Evolutionary conservation across 2,888 invertebrate species (phyloP).

Genomic region (Nomada fabriciana): DNA sequence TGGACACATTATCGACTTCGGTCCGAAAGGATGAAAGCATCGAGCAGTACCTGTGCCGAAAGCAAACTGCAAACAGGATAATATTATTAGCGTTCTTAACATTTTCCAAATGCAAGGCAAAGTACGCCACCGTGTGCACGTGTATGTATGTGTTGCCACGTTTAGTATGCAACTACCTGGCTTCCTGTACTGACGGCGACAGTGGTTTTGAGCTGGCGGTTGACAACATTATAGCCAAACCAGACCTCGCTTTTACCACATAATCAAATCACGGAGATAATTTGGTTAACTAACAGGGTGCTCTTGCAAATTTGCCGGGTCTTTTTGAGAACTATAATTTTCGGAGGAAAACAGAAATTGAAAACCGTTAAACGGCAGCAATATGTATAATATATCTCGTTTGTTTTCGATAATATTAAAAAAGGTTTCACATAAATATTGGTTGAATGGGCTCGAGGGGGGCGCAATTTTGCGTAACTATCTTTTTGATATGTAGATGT

Average conservation of each 20-base stretch:
- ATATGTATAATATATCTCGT: too few relatives aligned
- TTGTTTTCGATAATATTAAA: too few relatives aligned
- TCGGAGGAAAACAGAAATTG: too few relatives aligned
- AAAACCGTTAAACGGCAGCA: too few relatives aligned
- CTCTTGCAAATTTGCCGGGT: background rate
- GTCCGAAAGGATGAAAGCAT: background rate
- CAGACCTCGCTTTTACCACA: background rate
- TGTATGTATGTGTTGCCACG: background rate
- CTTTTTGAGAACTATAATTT: too few relatives aligned
- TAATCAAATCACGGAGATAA: slow-evolving; percentile 9
- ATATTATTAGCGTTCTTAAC: slow-evolving; percentile 1
- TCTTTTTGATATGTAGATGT: too few relatives aligned
- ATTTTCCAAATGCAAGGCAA: background rate
- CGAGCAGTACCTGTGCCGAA: background rate
- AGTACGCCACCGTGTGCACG: background rate
- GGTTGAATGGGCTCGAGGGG: too few relatives aligned
- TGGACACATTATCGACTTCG: background rate
- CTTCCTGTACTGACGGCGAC: background rate
- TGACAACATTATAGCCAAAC: background rate
- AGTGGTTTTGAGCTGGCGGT: background rate
- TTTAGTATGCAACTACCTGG: background rate
- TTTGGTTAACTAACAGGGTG: background rate
- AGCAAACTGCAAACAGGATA: background rate
- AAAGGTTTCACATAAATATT: too few relatives aligned
- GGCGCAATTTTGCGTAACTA: too few relatives aligned